Conservation (phyloP, 2,797 vertebrate species). For the Lagorchestes hirsutus region DNA sequence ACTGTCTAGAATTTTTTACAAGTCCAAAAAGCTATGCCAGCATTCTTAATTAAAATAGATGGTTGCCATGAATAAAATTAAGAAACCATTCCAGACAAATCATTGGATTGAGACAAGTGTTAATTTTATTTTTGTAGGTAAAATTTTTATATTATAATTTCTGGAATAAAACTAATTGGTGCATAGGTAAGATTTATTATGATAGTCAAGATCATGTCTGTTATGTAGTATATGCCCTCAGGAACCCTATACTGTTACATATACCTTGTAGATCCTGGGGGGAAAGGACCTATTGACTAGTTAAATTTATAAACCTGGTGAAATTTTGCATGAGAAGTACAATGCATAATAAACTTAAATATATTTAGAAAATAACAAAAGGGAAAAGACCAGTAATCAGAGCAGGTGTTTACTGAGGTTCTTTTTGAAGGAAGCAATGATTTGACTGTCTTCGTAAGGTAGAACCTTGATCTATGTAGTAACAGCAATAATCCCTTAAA, state of each 20-base stretch:
- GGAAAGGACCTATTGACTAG: background rate
- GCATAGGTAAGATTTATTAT: slow-evolving; percentile 41
- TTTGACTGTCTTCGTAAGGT: background rate
- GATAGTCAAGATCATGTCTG: slow-evolving; percentile 10
- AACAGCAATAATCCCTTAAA: background rate
- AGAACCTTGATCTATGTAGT: slow-evolving; percentile 4
- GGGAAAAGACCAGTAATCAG: slow-evolving; percentile 14
- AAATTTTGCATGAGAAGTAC: slow-evolving; percentile 41
- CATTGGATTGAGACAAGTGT: background rate
- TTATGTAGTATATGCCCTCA: slow-evolving; percentile 30
- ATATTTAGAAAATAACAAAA: slow-evolving; percentile 1
- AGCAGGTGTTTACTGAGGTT: background rate
- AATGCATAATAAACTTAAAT: background rate
- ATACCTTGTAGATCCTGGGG: background rate
- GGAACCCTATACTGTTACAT: background rate
- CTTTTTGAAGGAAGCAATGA: background rate
- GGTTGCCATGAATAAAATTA: slow-evolving; percentile 33
- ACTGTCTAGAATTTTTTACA: background rate
- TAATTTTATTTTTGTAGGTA: background rate
- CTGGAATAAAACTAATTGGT: background rate
- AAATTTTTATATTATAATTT: slow-evolving; percentile 39
- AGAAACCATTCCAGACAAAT: slow-evolving; percentile 25
- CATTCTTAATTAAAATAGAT: slow-evolving; percentile 17
- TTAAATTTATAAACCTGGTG: slow-evolving; percentile 18
- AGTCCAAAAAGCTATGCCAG: background rate